Percentiles rank a stretch among this genome's conserved stretches.
Conservation (phyloP, 2,888 invertebrate genomes). For the Cyclophora albipunctata region DNA sequence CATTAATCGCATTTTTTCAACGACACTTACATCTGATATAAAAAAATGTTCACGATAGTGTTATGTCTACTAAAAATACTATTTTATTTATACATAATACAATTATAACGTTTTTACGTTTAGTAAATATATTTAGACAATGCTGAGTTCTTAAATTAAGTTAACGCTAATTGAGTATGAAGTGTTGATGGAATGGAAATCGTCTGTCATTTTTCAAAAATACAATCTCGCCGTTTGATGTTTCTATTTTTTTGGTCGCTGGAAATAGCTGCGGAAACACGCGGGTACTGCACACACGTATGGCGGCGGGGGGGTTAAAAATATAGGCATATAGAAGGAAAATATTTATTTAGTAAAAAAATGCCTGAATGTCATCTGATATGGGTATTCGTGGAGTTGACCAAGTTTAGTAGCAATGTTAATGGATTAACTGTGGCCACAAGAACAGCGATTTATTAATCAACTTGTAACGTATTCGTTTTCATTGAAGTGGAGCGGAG, state of each 20-base stretch:
- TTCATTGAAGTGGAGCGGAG: too few relatives aligned
- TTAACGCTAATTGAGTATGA: conserved; percentile 8
- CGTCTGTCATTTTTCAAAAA: conserved; percentile 19
- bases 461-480: too few relatives aligned
- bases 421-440: conserved; percentile 6
- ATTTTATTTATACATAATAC: too few relatives aligned
- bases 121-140: too few relatives aligned
- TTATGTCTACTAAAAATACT: too few relatives aligned
- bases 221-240: conserved; percentile 16
- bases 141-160: conserved; percentile 4
- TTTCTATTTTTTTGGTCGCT: conserved; percentile 6
- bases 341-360: conserved; percentile 8
- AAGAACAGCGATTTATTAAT: background rate
- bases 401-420: conserved; percentile 6
- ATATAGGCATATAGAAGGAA: conserved; percentile 9
- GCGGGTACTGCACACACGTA: conserved; percentile 5
- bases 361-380: conserved; percentile 5
- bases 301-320: conserved; percentile 6
- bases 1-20: too few relatives aligned
- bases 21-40: too few relatives aligned
- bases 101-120: too few relatives aligned
- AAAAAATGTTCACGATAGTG: too few relatives aligned
- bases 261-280: conserved; percentile 17
- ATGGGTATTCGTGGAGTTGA: conserved; percentile 6
- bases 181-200: conserved; percentile 13